phyloP scores from a whole-genome alignment of 2,113 vertebrate species.

The Limanda limanda region DNA sequence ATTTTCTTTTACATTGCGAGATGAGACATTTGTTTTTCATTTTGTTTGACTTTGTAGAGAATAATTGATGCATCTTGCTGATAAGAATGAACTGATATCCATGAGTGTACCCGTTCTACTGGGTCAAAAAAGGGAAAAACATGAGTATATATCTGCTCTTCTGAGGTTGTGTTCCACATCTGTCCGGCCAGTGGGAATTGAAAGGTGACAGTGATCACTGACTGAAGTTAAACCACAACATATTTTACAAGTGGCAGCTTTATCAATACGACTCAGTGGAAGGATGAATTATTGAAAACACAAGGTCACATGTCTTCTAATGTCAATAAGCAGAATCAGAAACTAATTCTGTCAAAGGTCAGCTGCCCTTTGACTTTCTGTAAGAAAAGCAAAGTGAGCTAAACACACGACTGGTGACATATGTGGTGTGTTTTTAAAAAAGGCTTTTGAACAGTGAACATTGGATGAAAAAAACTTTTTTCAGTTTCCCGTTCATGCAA shows the following conservation, averaged over 20 bases:
- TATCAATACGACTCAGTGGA: background rate
- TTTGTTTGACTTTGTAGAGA: too few relatives aligned
- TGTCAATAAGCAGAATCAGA: constrained; percentile 6
- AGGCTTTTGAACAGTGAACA: background rate
- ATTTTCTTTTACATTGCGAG: too few relatives aligned
- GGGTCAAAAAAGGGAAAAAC: too few relatives aligned
- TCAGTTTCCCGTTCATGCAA: background rate
- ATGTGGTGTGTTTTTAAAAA: background rate
- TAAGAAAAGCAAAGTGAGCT: background rate
- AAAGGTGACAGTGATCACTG: background rate
- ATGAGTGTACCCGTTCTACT: too few relatives aligned
- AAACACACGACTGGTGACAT: background rate
- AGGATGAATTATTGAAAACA: constrained; percentile 17
- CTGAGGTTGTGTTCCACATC: too few relatives aligned
- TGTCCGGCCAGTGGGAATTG: too few relatives aligned
- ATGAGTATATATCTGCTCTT: too few relatives aligned
- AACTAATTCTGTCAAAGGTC: background rate
- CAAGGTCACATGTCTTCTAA: constrained; percentile 7
- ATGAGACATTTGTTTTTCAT: too few relatives aligned
- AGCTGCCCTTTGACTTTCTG: constrained; percentile 1
- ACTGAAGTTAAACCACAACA: background rate
- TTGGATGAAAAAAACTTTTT: background rate
- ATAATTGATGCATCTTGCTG: too few relatives aligned
- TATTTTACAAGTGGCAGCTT: constrained; percentile 18
- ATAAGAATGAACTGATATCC: too few relatives aligned